phyloP scores from a whole-genome alignment of 2,888 invertebrate species.

The Drepana falcataria region DNA sequence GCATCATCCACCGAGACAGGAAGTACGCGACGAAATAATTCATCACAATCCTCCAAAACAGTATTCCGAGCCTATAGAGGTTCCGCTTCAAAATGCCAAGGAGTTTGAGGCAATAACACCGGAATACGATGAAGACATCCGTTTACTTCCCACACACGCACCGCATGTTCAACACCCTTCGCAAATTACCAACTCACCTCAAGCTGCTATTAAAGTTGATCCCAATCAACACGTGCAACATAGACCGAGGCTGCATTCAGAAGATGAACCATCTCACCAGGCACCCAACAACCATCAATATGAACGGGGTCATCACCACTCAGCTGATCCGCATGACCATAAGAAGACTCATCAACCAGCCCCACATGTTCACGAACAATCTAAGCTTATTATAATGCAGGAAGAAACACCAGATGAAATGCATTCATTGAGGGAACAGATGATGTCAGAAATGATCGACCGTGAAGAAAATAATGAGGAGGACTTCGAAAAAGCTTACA shows the following conservation, averaged over 20 bases:
- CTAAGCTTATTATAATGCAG: slow-evolving; percentile 53
- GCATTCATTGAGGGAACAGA: slow-evolving; percentile 45
- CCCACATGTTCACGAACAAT: slow-evolving; percentile 50
- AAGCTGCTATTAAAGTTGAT: slow-evolving; percentile 45
- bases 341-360: slow-evolving; percentile 21
- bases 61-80: slow-evolving; percentile 22
- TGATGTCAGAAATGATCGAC: slow-evolving; percentile 44
- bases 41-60: slow-evolving; percentile 12
- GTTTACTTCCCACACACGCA: slow-evolving; percentile 33
- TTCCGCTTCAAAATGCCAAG: slow-evolving; percentile 21
- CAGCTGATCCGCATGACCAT: slow-evolving; percentile 17
- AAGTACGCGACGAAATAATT: slow-evolving; percentile 9
- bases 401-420: slow-evolving; percentile 54
- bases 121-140: slow-evolving; percentile 55
- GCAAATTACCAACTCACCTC: slow-evolving; percentile 17
- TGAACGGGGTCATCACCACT: slow-evolving; percentile 8
- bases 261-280: not conserved
- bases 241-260: slow-evolving; percentile 10
- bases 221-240: slow-evolving; percentile 45
- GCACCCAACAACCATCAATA: slow-evolving; percentile 17
- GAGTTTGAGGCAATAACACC: slow-evolving; percentile 37
- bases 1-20: slow-evolving; percentile 6
- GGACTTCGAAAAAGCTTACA: slow-evolving; percentile 67
- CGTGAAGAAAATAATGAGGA: slow-evolving; percentile 65
- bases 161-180: slow-evolving; percentile 25